phyloP scores from a whole-genome alignment of 2,113 vertebrate species.

The Campylomormyrus numenius region DNA sequence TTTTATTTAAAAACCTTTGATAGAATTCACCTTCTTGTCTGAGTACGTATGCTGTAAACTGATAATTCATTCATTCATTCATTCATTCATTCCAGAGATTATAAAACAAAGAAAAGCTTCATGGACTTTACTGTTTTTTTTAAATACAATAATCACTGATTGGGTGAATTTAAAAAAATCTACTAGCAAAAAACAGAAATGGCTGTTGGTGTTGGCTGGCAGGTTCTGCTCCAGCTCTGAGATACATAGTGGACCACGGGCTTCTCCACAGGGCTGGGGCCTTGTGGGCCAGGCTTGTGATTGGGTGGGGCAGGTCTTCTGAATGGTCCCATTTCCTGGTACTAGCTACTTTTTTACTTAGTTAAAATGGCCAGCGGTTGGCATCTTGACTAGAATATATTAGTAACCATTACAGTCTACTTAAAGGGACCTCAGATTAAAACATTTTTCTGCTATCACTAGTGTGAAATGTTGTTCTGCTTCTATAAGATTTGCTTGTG shows the following conservation, averaged over 20 bases:
- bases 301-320: not conserved
- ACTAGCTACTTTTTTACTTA: not conserved
- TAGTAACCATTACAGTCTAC: not conserved
- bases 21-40: not conserved
- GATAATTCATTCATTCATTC: not conserved
- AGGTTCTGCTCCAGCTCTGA: not conserved
- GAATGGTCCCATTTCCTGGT: not conserved
- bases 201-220: not conserved
- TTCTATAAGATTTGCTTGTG: slow-evolving; percentile 87
- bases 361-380: not conserved
- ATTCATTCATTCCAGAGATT: not conserved
- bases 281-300: not conserved
- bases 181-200: not conserved
- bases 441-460: not conserved
- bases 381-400: not conserved
- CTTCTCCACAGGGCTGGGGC: not conserved
- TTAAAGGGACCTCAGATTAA: not conserved
- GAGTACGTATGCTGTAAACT: not conserved
- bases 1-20: not conserved
- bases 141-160: not conserved
- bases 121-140: not conserved
- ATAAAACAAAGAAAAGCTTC: not conserved
- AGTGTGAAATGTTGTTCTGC: slow-evolving; percentile 16
- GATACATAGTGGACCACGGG: not conserved
- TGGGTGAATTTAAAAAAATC: not conserved